These are phyloP conservation scores for Xiphias gladius DNA, from an alignment of 2,113 vertebrate genomes.

Conservation along the genomic window DNA sequence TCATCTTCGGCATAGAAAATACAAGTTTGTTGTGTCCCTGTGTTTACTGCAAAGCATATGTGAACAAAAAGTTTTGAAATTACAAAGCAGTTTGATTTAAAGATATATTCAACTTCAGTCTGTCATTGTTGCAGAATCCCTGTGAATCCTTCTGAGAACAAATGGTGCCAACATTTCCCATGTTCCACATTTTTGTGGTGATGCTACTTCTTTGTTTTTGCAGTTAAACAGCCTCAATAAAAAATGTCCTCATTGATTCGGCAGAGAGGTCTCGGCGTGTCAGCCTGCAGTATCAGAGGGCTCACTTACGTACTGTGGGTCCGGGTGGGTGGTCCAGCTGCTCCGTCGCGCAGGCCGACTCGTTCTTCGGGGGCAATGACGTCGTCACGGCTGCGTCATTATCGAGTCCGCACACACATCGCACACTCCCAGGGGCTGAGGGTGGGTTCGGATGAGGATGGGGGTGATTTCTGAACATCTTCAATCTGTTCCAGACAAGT, in stretches of 20 bases:
- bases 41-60: constrained; percentile 45
- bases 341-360: constrained; percentile 35
- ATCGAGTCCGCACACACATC: constrained; percentile 39
- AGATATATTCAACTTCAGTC: constrained; percentile 7
- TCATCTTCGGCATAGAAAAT: constrained; percentile 28
- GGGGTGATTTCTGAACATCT: constrained; percentile 40
- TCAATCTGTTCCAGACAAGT: constrained; percentile 45
- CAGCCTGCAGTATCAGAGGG: constrained; percentile 22
- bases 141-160: constrained; percentile 1
- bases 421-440: constrained; percentile 23
- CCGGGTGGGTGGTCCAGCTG: constrained; percentile 62
- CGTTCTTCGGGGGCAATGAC: constrained; percentile 33
- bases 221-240: constrained; percentile 19
- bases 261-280: constrained; percentile 19
- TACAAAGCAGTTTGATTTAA: constrained; percentile 46
- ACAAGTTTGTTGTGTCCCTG: constrained; percentile 37
- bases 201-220: constrained; percentile 35
- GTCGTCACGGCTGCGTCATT: constrained; percentile 47
- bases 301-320: background rate
- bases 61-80: constrained; percentile 32
- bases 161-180: constrained; percentile 18
- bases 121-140: constrained; percentile 34
- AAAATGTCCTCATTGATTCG: constrained; percentile 37
- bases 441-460: background rate
- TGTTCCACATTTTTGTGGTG: constrained; percentile 54